Evolutionary conservation across 2,888 invertebrate species (phyloP).

Genomic region (Conops quadrifasciatus): DNA sequence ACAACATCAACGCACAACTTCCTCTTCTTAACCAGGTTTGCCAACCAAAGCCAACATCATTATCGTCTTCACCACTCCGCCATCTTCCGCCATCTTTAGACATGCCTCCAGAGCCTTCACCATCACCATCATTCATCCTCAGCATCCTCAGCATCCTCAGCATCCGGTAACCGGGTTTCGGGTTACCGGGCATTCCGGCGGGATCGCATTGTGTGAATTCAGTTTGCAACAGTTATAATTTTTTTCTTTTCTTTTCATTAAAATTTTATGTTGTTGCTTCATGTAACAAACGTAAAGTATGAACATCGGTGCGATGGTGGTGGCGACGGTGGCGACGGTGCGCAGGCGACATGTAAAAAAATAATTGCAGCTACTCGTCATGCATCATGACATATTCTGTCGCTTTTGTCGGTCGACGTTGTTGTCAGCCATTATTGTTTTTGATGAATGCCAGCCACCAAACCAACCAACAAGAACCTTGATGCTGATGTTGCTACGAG

Average conservation of each 20-base stretch:
- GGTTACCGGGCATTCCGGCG: slow-evolving; percentile 23
- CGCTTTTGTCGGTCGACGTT: neutral
- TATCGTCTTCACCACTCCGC: too few relatives aligned
- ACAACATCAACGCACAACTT: neutral
- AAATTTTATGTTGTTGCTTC: slow-evolving; percentile 25
- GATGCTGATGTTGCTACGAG: too few relatives aligned
- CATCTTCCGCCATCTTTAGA: too few relatives aligned
- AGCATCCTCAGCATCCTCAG: neutral
- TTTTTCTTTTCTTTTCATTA: slow-evolving; percentile 16
- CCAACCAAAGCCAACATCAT: too few relatives aligned
- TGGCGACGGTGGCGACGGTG: neutral
- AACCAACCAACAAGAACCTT: too few relatives aligned
- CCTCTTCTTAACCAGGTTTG: too few relatives aligned
- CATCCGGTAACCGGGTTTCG: neutral
- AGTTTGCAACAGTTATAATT: neutral
- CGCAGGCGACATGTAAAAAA: neutral
- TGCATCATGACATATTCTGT: neutral
- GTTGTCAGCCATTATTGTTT: neutral
- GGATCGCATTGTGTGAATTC: slow-evolving; percentile 14
- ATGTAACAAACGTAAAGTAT: neutral
- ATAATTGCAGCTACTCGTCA: slow-evolving; percentile 15
- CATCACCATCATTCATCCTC: too few relatives aligned
- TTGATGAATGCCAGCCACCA: too few relatives aligned
- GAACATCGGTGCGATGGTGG: neutral
- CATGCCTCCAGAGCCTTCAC: too few relatives aligned